Conservation (phyloP, 2,113 vertebrate species). For the Addax nasomaculatus region DNA sequence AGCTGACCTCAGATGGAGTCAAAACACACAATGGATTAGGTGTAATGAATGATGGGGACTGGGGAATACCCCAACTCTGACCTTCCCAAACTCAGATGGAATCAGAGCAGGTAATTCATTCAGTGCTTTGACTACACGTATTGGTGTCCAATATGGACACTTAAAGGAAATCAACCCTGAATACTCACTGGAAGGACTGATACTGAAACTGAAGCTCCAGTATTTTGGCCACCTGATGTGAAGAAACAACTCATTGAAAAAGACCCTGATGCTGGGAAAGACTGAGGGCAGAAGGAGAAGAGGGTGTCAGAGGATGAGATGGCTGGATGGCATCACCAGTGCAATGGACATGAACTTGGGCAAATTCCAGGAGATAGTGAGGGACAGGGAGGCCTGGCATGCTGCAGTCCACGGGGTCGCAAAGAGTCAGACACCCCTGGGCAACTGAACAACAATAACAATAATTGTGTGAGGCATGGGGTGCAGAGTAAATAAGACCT, state of each 20-base stretch:
- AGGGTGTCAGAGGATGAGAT: neutral
- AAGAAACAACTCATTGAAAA: neutral
- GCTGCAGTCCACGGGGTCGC: accelerated
- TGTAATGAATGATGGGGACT: neutral
- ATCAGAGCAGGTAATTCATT: neutral
- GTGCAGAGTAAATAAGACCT: neutral
- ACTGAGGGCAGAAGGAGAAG: neutral
- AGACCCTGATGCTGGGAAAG: neutral
- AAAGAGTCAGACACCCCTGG: neutral
- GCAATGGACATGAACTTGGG: neutral
- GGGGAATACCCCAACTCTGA: neutral
- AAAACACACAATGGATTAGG: neutral
- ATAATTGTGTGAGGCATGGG: accelerated
- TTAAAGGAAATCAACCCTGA: neutral
- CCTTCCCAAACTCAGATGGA: neutral
- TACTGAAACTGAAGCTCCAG: neutral
- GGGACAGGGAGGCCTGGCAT: neutral
- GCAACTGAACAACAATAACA: neutral
- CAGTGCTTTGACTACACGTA: neutral
- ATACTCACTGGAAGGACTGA: neutral
- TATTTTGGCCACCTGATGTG: neutral
- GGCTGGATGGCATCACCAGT: neutral
- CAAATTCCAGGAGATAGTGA: neutral
- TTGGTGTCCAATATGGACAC: accelerated
- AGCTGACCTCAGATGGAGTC: neutral